Base-by-base conservation (phyloP, 1,140 invertebrate genomes). In the Aphaenogaster floridana region DNA sequence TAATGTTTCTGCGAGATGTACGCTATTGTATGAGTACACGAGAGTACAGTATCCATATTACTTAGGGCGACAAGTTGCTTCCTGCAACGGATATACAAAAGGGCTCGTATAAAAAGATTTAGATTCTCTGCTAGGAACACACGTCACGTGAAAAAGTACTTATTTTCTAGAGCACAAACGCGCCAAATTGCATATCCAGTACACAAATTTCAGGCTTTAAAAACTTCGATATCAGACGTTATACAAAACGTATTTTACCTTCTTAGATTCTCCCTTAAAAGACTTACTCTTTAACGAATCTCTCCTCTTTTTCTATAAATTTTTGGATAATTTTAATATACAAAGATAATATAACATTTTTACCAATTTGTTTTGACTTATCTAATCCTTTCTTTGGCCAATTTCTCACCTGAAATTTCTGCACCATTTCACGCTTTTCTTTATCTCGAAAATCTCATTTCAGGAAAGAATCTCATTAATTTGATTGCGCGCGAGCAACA, bases 51-150 rank as follows among this genome's bases (percentile, higher is more conserved):
- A 76, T 61, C n/a, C 54, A 50, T 63, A 83, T 83, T 71, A 72
- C 3, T 64, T 34, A 64, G 36, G 21, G 50, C 48, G 13, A 69
- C 17, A 69, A 15, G 36, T 86, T 79, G 64, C 66, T 50, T 72
- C 15, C n/a, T 76, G 64, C 78, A 52, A 80, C 48, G 72, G 59
- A 78, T 85, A 86, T 89, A 89, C 68, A 80, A 86, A 72, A 84
- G 13, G 54, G 61, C 13, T 88, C n/a, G 54, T 61, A 61, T 91
- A 91, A 91, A 90, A 91, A 91, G 86, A 91, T 91, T 89, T 91
- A 91, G 84, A 87, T 81, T 91, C 78, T 91, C 85, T 89, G 87
- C 76, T 91, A 91, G 90, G 90, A 91, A 91, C 90, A 90, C 89
- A 61, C 87, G 54, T 78, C 85, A 84, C 71, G 66, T 59, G 84